phyloP scores from a whole-genome alignment of 2,797 vertebrate species.

The Sebastes jordani region DNA sequence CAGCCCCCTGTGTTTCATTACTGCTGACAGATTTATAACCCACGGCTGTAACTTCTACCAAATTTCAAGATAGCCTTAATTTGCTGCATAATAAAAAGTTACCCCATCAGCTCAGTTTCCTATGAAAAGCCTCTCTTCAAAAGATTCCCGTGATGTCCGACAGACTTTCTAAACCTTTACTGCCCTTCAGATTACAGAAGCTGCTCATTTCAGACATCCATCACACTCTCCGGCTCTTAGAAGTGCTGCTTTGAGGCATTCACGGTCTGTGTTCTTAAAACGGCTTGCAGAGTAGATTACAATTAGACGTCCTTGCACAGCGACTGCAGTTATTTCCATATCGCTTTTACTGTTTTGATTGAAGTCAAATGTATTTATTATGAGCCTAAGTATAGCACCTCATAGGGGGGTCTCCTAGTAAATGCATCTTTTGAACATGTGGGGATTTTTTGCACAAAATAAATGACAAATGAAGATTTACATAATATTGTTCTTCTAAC shows the following conservation, averaged over 20 bases:
- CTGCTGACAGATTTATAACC: slow-evolving; percentile 58
- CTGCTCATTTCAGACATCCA: slow-evolving; percentile 36
- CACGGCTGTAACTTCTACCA: slow-evolving; percentile 18
- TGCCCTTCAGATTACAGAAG: slow-evolving; percentile 32
- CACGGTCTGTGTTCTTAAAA: slow-evolving; percentile 20
- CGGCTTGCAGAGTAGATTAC: slow-evolving; percentile 12
- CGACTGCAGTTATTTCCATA: slow-evolving; percentile 26
- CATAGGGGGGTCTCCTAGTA: background rate
- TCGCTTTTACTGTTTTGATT: slow-evolving; percentile 42
- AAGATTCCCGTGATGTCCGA: slow-evolving; percentile 16
- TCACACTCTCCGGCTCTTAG: slow-evolving; percentile 20
- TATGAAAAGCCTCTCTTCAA: slow-evolving; percentile 30
- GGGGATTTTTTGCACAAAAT: background rate
- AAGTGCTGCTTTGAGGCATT: slow-evolving; percentile 35
- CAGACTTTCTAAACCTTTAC: slow-evolving; percentile 44
- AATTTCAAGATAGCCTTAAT: slow-evolving; percentile 33
- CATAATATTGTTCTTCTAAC: background rate
- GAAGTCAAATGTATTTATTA: slow-evolving; percentile 49
- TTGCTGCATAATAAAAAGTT: slow-evolving; percentile 43
- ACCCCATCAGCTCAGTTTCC: slow-evolving; percentile 31
- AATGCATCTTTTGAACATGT: slow-evolving; percentile 18
- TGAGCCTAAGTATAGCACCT: slow-evolving; percentile 13
- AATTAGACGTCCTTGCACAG: slow-evolving; percentile 32
- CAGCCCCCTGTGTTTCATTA: slow-evolving; percentile 51
- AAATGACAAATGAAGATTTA: background rate